Conservation (phyloP, 30 jellyfish, hydroid and myxozoan species). For the Turritopsis dohrnii region DNA sequence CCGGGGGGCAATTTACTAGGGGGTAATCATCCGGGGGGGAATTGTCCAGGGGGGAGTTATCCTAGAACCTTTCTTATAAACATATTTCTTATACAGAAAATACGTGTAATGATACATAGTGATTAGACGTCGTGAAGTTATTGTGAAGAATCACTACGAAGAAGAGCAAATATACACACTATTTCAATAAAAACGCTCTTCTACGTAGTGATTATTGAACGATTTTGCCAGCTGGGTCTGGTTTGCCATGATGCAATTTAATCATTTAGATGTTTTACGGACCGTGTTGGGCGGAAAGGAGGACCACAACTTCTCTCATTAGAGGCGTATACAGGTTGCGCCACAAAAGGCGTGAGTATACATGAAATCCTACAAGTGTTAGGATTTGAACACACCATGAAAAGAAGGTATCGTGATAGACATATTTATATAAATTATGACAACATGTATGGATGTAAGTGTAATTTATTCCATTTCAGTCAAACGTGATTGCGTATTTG, state of each 20-base stretch:
- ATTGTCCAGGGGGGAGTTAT: too few relatives aligned
- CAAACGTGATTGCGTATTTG: background rate
- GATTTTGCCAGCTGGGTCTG: too few relatives aligned
- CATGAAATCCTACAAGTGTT: constrained; percentile 1
- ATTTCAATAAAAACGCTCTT: background rate
- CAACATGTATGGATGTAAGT: background rate
- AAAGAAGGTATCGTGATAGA: background rate
- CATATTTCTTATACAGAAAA: too few relatives aligned
- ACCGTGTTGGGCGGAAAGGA: constrained; percentile 11
- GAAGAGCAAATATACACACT: background rate
- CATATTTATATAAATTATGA: background rate
- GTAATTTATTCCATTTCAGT: background rate
- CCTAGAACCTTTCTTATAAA: too few relatives aligned
- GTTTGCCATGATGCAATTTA: too few relatives aligned
- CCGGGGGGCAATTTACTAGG: too few relatives aligned
- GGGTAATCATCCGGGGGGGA: too few relatives aligned
- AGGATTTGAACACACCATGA: background rate
- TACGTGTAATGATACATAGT: too few relatives aligned
- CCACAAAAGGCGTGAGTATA: background rate
- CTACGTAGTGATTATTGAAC: background rate
- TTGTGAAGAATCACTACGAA: background rate
- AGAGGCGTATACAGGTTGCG: background rate
- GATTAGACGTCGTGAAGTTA: too few relatives aligned
- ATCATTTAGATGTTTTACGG: background rate
- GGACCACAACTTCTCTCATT: background rate